These are phyloP conservation scores for Oxycera nigricornis DNA, from an alignment of 2,888 invertebrate genomes.

Conservation along the genomic window DNA sequence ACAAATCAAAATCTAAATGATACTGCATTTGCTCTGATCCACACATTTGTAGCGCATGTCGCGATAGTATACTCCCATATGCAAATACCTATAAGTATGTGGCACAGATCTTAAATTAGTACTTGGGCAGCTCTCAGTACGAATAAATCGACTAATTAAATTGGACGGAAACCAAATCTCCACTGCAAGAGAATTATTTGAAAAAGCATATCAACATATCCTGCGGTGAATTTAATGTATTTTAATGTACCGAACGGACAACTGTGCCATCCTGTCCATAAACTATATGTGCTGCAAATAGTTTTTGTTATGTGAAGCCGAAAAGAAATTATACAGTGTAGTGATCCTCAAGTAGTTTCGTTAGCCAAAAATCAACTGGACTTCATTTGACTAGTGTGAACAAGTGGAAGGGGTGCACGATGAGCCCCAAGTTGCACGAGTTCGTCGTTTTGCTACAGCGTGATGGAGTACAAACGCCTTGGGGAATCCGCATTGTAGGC, in stretches of 20 bases:
- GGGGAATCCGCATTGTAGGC: conserved; percentile 88
- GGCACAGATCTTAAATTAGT: conserved; percentile 54
- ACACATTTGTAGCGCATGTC: conserved; percentile 16
- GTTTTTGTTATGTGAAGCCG: too few relatives aligned
- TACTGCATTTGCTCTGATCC: conserved; percentile 16
- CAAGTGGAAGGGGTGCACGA: conserved; percentile 45
- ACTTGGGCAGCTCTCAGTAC: conserved; percentile 62
- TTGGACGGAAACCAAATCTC: conserved; percentile 32
- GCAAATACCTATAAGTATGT: conserved; percentile 29
- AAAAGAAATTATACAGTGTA: too few relatives aligned
- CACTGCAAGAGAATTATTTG: not conserved
- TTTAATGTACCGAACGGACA: too few relatives aligned
- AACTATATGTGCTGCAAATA: too few relatives aligned
- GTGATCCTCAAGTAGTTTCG: too few relatives aligned
- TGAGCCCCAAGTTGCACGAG: conserved; percentile 72
- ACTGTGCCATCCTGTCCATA: too few relatives aligned
- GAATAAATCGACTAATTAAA: conserved; percentile 57
- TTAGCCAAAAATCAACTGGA: too few relatives aligned
- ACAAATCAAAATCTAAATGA: conserved; percentile 22
- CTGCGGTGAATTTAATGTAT: too few relatives aligned
- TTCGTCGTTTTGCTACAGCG: conserved; percentile 77
- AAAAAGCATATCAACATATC: not conserved
- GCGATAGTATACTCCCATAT: conserved; percentile 23
- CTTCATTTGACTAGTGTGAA: too few relatives aligned
- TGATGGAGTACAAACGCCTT: conserved; percentile 74